A percentile compares a stretch with the other conserved stretches of the same genome.
Evolutionary conservation across 2,888 invertebrate genomes (phyloP).

Genomic region (Leptura quadrifasciata): DNA sequence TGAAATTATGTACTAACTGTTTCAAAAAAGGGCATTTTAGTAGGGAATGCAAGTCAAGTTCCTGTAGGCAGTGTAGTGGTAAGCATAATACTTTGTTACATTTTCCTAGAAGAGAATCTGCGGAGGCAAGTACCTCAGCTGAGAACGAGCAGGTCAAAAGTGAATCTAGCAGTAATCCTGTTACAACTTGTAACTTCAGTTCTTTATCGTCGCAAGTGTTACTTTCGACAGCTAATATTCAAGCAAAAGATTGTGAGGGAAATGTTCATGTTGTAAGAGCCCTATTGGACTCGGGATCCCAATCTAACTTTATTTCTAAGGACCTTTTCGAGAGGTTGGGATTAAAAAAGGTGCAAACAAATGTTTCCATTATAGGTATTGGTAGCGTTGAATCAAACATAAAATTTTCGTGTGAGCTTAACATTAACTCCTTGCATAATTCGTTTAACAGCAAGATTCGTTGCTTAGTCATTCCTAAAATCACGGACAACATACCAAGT

Average conservation of each 20-base stretch:
- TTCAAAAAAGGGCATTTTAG: background rate
- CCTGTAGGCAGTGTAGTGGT: background rate
- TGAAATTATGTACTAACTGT: conserved; percentile 8
- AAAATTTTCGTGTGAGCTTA: background rate
- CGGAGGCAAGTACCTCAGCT: background rate
- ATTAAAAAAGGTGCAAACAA: background rate
- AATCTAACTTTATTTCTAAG: background rate
- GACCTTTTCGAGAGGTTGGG: background rate
- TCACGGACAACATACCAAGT: background rate
- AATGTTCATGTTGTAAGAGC: conserved; percentile 2
- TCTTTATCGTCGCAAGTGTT: conserved; percentile 1
- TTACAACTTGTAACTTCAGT: background rate
- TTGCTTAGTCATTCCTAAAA: background rate
- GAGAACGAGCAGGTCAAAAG: background rate
- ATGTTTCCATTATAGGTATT: background rate
- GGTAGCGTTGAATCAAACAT: background rate
- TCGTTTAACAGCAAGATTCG: background rate
- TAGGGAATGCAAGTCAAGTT: background rate
- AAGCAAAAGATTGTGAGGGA: conserved; percentile 12
- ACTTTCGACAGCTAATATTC: conserved; percentile 31
- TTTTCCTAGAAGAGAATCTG: background rate
- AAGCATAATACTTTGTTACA: background rate
- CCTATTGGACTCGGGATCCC: conserved; percentile 35
- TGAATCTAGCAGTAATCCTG: too few relatives aligned
- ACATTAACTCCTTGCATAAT: background rate